A percentile compares a stretch with the other conserved stretches of the same genome.
Evolutionary conservation across 37 sponge, comb jelly and placozoan species (phyloP).

Genomic region (Crambe crambe): DNA sequence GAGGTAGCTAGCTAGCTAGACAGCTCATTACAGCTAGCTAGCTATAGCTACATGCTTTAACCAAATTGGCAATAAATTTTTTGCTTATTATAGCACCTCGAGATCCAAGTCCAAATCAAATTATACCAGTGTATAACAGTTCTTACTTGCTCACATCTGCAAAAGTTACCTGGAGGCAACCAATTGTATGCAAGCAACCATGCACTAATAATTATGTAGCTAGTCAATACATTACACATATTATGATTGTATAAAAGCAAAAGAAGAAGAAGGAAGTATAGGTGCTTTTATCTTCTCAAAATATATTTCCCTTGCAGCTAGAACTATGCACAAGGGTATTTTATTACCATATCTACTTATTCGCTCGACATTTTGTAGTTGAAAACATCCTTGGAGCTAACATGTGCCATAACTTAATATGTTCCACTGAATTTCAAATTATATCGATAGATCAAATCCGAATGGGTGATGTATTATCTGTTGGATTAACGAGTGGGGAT

Average conservation of each 20-base stretch:
- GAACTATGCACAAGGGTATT: not conserved
- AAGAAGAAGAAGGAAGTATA: not conserved
- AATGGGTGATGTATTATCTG: not conserved
- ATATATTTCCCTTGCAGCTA: not conserved
- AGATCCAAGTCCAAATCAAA: not conserved
- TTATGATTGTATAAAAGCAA: not conserved
- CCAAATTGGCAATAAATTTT: no score
- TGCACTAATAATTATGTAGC: no score
- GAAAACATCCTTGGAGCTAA: not conserved
- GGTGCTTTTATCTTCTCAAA: not conserved
- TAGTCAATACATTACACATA: no score
- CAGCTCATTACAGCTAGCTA: not conserved
- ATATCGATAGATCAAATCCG: not conserved
- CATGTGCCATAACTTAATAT: not conserved
- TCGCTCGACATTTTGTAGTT: no score
- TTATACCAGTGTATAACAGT: not conserved
- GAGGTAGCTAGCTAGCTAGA: no score
- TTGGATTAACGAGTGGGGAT: not conserved
- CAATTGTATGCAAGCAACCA: not conserved
- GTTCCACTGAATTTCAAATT: not conserved
- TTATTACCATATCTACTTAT: not conserved
- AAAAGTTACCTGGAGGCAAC: not conserved
- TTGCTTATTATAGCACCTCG: not conserved
- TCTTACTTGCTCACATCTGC: not conserved
- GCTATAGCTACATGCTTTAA: no score